A percentile compares a stretch with the other conserved stretches of the same genome.
Evolutionary conservation across 1,140 invertebrate species (phyloP).

Genomic region (Bombus confusus): DNA sequence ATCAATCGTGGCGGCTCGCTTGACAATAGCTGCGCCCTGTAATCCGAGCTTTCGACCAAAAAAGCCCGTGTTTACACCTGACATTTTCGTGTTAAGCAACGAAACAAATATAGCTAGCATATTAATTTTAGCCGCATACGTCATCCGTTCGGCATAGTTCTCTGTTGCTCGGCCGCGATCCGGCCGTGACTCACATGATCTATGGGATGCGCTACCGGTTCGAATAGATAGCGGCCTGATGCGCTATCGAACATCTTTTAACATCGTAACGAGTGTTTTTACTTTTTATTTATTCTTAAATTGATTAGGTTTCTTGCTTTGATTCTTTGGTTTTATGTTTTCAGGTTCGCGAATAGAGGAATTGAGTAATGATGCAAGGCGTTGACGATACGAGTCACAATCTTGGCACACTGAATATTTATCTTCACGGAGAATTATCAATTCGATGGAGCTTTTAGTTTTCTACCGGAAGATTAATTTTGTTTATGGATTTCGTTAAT

Average conservation of each 20-base stretch:
- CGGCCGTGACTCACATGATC: slow-evolving; percentile 39
- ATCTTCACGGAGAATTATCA: not conserved
- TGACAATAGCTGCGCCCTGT: not conserved
- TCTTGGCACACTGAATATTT: not conserved
- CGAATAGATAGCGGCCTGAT: not conserved
- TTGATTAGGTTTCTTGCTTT: not conserved
- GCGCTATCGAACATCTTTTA: not conserved
- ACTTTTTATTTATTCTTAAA: not conserved
- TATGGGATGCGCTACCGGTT: slow-evolving; percentile 33
- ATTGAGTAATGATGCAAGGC: not conserved
- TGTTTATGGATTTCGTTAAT: not conserved
- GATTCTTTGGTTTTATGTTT: not conserved
- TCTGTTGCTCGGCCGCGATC: slow-evolving; percentile 7
- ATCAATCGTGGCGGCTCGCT: slow-evolving; percentile 62
- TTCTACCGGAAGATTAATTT: not conserved
- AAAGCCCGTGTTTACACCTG: slow-evolving; percentile 19
- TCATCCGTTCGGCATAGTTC: slow-evolving; percentile 34
- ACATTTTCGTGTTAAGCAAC: slow-evolving; percentile 44
- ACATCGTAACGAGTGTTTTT: not conserved
- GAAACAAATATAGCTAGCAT: slow-evolving; percentile 44
- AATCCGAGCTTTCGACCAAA: not conserved
- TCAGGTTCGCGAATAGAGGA: not conserved
- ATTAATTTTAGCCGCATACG: slow-evolving; percentile 50
- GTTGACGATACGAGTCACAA: not conserved
- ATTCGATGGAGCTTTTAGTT: not conserved